phyloP scores from a whole-genome alignment of 1,140 invertebrate species.

The Macrocentrus cingulum region DNA sequence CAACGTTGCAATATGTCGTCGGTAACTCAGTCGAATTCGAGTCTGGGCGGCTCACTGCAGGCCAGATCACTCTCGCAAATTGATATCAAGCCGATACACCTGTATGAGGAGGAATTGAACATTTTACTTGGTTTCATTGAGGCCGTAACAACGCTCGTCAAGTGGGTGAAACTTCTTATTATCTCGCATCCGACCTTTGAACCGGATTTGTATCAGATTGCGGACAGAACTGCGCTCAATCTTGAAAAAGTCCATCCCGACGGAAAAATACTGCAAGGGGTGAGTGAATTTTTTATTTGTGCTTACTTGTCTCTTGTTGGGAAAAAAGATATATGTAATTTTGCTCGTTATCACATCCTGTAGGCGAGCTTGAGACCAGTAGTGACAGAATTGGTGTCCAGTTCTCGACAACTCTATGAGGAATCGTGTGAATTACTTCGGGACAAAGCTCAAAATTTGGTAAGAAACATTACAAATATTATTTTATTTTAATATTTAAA shows the following conservation, averaged over 20 bases:
- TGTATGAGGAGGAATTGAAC: constrained; percentile 71
- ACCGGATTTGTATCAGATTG: constrained; percentile 72
- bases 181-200: constrained; percentile 67
- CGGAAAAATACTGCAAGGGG: constrained; percentile 76
- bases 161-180: constrained; percentile 77
- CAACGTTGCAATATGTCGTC: constrained; percentile 66
- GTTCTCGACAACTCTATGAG: constrained; percentile 70
- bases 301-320: too few species aligned
- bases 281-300: constrained; percentile 56
- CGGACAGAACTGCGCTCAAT: constrained; percentile 69
- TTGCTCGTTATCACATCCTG: constrained; percentile 17
- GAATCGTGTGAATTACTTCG: constrained; percentile 71
- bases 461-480: constrained; percentile 45
- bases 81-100: constrained; percentile 39
- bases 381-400: constrained; percentile 66
- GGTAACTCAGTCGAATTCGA: constrained; percentile 48
- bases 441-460: constrained; percentile 69
- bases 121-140: constrained; percentile 80
- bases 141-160: constrained; percentile 76
- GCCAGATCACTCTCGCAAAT: constrained; percentile 37
- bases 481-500: constrained; percentile 22
- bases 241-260: constrained; percentile 82
- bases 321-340: too few species aligned
- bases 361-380: constrained; percentile 61
- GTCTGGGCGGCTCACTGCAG: constrained; percentile 44